Percentiles rank a stretch among this genome's conserved stretches.
Evolutionary conservation across 2,797 vertebrate species (phyloP).

Genomic region (Takifugu rubripes): DNA sequence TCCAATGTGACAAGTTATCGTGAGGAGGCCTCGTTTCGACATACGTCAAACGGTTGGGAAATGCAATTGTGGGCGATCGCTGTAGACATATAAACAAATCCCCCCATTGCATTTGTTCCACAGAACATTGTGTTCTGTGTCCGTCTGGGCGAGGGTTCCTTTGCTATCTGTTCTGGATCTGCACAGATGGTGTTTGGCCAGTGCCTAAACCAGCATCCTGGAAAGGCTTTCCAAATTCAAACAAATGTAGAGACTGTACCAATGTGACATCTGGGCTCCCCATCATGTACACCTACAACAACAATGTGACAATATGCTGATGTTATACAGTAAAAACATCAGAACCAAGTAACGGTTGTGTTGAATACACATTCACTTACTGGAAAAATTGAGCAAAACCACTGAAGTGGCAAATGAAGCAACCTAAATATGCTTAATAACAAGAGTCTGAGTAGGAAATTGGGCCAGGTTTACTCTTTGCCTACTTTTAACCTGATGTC

Average conservation of each 20-base stretch:
- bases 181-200: slow-evolving; percentile 43
- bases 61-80: not conserved
- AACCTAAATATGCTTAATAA: too few species aligned
- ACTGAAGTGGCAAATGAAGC: too few species aligned
- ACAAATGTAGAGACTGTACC: slow-evolving; percentile 59
- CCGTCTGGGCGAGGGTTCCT: slow-evolving; percentile 25
- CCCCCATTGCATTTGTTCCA: slow-evolving; percentile 15
- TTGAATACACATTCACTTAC: slow-evolving; percentile 32
- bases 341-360: slow-evolving; percentile 31
- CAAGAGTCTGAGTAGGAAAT: slow-evolving; percentile 17
- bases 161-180: slow-evolving; percentile 52
- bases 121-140: slow-evolving; percentile 49
- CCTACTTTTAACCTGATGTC: slow-evolving; percentile 34
- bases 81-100: slow-evolving; percentile 23
- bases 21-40: not conserved
- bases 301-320: slow-evolving; percentile 52
- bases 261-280: slow-evolving; percentile 48
- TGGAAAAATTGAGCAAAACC: slow-evolving; percentile 25
- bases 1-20: not conserved
- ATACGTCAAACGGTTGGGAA: slow-evolving; percentile 8
- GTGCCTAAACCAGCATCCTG: slow-evolving; percentile 34
- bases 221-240: slow-evolving; percentile 53
- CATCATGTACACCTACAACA: slow-evolving; percentile 47
- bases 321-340: slow-evolving; percentile 32
- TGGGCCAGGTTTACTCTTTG: slow-evolving; percentile 35